Conservation (phyloP, 2,797 vertebrate genomes). For the Pipistrellus kuhlii region DNA sequence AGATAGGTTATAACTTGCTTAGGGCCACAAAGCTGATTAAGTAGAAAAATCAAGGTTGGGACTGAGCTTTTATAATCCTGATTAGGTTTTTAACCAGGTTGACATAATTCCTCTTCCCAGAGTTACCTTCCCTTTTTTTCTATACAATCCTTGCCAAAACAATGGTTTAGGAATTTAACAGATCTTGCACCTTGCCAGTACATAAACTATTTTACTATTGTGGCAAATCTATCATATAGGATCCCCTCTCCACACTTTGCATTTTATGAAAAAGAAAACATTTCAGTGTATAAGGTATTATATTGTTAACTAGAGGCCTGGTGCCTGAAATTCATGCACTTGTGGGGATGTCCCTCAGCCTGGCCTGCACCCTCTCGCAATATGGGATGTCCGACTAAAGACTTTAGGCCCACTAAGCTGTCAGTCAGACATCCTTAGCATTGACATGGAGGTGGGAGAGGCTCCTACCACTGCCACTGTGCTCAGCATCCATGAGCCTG, state of each 20-base stretch:
- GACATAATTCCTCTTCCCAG: not conserved
- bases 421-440: too few species aligned
- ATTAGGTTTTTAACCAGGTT: not conserved
- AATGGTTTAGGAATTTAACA: not conserved
- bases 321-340: too few species aligned
- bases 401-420: too few species aligned
- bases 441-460: too few species aligned
- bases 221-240: not conserved
- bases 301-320: not conserved
- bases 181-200: not conserved
- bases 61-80: not conserved
- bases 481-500: too few species aligned
- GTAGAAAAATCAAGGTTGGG: not conserved
- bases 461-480: too few species aligned
- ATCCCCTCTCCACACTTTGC: not conserved
- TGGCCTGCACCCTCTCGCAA: too few species aligned
- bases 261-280: constrained; percentile 7
- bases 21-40: not conserved
- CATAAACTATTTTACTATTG: not conserved
- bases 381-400: too few species aligned
- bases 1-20: not conserved
- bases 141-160: not conserved
- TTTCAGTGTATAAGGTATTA: not conserved
- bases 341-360: too few species aligned
- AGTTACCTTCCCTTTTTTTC: not conserved